Conservation (phyloP, 2,797 vertebrate genomes). For the Liasis olivaceus region DNA sequence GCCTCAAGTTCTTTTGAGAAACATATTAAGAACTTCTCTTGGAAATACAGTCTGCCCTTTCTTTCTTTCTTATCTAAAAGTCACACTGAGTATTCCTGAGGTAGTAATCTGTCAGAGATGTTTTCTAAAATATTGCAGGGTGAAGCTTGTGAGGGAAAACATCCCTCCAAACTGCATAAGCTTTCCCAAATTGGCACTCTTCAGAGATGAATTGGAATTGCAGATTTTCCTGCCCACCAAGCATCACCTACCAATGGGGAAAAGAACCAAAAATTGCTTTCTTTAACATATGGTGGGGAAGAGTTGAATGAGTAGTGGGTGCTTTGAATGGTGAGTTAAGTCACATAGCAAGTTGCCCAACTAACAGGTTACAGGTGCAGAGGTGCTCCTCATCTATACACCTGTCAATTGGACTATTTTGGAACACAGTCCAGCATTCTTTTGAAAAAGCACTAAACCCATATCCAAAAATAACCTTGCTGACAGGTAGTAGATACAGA, state of each 20-base stretch:
- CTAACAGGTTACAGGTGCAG: background rate
- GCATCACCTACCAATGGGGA: background rate
- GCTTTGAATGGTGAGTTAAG: background rate
- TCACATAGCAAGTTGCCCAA: background rate
- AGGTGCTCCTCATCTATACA: background rate
- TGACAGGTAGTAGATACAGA: background rate
- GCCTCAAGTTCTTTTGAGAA: background rate
- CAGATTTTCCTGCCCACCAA: background rate
- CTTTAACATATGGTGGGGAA: background rate
- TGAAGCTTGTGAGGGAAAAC: background rate
- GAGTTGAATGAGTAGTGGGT: background rate
- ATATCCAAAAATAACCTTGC: background rate
- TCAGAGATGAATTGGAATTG: background rate
- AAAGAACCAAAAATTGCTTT: background rate
- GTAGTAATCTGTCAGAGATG: background rate
- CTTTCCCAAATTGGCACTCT: background rate
- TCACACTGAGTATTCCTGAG: background rate
- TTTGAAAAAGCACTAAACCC: background rate
- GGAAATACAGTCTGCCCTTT: background rate
- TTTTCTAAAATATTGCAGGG: background rate
- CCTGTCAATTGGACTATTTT: background rate
- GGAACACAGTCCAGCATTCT: background rate
- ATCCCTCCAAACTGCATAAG: background rate
- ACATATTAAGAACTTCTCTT: background rate
- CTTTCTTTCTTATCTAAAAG: background rate